These are phyloP conservation scores for Diachrysia chrysitis DNA, from an alignment of 2,888 invertebrate genomes.

Conservation along the genomic window DNA sequence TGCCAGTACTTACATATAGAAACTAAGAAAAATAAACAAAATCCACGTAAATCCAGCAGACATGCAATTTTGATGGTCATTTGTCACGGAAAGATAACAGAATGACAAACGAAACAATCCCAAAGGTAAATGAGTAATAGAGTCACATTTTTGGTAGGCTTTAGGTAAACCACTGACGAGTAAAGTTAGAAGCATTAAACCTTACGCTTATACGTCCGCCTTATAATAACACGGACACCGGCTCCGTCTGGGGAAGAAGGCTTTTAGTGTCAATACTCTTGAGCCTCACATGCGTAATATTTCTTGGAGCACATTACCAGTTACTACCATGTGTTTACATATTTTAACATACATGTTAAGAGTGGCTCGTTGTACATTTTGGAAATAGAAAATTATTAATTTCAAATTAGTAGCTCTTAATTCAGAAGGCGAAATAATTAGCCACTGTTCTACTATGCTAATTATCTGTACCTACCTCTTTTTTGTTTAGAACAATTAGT, in stretches of 20 bases:
- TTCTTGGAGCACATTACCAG: not conserved
- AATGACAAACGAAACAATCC: slow-evolving; percentile 60
- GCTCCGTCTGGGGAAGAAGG: not conserved
- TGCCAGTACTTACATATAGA: not conserved
- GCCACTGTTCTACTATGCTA: not conserved
- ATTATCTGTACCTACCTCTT: not conserved
- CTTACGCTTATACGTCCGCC: not conserved
- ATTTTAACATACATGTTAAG: not conserved
- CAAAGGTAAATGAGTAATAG: slow-evolving; percentile 39
- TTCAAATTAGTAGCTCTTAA: not conserved
- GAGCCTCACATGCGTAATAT: not conserved
- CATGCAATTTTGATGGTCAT: slow-evolving; percentile 62
- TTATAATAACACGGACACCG: not conserved
- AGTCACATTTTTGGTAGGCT: slow-evolving; percentile 34
- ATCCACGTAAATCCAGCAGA: slow-evolving; percentile 29
- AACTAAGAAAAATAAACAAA: slow-evolving; percentile 32
- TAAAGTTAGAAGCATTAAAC: slow-evolving; percentile 9
- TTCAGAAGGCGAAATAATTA: not conserved
- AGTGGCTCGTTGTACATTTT: not conserved
- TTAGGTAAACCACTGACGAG: slow-evolving; percentile 13
- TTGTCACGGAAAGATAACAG: slow-evolving; percentile 64
- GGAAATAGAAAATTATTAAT: not conserved
- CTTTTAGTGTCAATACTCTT: slow-evolving; percentile 2
- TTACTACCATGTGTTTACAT: not conserved
- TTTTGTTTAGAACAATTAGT: not conserved